These are phyloP conservation scores for Momotus momota DNA, from an alignment of 2,797 vertebrate genomes.

Conservation along the genomic window DNA sequence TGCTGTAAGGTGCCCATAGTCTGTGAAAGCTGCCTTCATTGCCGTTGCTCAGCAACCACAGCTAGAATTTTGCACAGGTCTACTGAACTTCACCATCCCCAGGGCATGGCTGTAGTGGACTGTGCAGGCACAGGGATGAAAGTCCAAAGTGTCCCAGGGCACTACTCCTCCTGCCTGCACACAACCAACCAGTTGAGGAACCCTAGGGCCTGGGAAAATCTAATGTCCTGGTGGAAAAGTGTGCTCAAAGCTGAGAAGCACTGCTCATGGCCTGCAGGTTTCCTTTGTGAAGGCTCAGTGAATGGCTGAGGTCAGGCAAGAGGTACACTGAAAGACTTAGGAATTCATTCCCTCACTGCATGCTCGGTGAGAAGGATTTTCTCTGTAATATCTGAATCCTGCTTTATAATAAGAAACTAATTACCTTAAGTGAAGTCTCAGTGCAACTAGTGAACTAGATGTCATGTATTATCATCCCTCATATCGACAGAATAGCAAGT, in stretches of 20 bases:
- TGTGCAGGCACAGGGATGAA: not conserved
- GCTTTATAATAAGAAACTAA: constrained; percentile 15
- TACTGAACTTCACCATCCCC: not conserved
- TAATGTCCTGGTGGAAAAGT: not conserved
- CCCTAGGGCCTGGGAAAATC: not conserved
- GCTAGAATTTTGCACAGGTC: not conserved
- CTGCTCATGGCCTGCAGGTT: not conserved
- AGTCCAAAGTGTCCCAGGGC: fast-evolving
- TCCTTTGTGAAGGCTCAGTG: not conserved
- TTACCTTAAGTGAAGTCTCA: constrained; percentile 30
- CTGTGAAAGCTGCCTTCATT: not conserved
- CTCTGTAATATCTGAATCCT: not conserved
- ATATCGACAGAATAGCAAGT: not conserved
- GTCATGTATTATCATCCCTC: not conserved
- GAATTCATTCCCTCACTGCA: not conserved
- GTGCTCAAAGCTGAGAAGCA: not conserved
- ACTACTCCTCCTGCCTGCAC: not conserved
- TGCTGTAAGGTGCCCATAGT: not conserved
- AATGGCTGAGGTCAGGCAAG: not conserved
- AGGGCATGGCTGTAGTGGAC: fast-evolving
- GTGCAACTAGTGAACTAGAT: not conserved
- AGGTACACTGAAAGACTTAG: not conserved
- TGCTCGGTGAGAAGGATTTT: not conserved
- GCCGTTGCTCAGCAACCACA: not conserved
- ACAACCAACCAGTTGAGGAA: not conserved